Conservation (phyloP, 2,888 invertebrate species). For the Diarsia rubi region DNA sequence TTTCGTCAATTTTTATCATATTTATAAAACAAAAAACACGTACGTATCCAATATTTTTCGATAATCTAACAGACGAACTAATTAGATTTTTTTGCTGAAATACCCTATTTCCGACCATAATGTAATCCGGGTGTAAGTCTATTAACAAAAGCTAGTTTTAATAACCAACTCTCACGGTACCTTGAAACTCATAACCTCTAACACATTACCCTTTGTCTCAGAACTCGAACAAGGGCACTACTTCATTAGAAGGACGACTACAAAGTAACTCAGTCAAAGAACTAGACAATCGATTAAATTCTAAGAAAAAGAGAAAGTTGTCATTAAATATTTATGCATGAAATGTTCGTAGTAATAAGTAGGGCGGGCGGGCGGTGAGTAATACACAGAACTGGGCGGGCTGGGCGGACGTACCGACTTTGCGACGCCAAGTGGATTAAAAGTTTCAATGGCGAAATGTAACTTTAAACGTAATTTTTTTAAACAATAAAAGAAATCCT, state of each 20-base stretch:
- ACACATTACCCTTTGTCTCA: background rate
- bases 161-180: background rate
- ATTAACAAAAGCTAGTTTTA: background rate
- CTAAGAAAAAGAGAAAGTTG: slow-evolving; percentile 17
- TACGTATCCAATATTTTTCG: too few species aligned
- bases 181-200: background rate
- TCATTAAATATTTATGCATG: slow-evolving; percentile 22
- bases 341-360: slow-evolving; percentile 30
- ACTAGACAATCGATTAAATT: slow-evolving; percentile 30
- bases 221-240: slow-evolving; percentile 8
- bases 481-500: too few species aligned
- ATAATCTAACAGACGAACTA: too few species aligned
- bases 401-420: slow-evolving; percentile 35
- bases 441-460: slow-evolving; percentile 3
- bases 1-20: too few species aligned
- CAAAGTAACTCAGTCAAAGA: background rate
- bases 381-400: slow-evolving; percentile 46
- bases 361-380: slow-evolving; percentile 42
- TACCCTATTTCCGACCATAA: too few species aligned
- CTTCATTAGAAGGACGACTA: slow-evolving; percentile 1
- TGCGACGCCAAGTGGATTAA: slow-evolving; percentile 23
- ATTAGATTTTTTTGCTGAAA: too few species aligned
- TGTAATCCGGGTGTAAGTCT: too few species aligned
- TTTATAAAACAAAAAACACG: too few species aligned
- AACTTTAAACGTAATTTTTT: too few species aligned